Evolutionary conservation across 2,797 vertebrate species (phyloP).

Genomic region (Mergus octosetaceus): DNA sequence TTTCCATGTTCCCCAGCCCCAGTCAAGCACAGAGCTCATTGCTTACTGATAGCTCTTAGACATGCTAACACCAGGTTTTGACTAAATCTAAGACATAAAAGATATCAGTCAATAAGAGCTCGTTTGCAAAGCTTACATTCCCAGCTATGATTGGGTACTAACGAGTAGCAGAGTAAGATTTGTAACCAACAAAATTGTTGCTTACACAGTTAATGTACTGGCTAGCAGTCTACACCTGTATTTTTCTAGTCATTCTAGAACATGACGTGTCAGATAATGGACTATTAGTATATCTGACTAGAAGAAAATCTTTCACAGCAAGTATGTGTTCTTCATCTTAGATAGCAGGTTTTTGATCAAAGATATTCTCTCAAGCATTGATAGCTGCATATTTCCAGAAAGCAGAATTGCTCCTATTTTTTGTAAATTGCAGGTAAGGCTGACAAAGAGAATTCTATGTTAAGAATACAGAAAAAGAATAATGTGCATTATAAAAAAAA

Average conservation of each 20-base stretch:
- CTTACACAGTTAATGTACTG: not conserved
- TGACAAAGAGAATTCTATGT: not conserved
- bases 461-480: not conserved
- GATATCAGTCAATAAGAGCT: not conserved
- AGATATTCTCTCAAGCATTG: not conserved
- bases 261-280: not conserved
- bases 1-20: not conserved
- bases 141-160: not conserved
- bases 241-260: not conserved
- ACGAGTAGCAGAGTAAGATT: not conserved
- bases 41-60: not conserved
- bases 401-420: not conserved
- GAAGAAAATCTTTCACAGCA: not conserved
- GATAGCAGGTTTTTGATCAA: not conserved
- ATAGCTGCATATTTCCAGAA: not conserved
- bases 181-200: not conserved
- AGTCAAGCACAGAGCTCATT: not conserved
- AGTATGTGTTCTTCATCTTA: not conserved
- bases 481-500: not conserved
- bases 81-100: not conserved
- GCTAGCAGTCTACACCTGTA: not conserved
- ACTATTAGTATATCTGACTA: not conserved
- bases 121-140: not conserved
- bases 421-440: not conserved
- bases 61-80: not conserved